Base-by-base conservation (phyloP, 2,113 vertebrate species). In the Lontra canadensis region DNA sequence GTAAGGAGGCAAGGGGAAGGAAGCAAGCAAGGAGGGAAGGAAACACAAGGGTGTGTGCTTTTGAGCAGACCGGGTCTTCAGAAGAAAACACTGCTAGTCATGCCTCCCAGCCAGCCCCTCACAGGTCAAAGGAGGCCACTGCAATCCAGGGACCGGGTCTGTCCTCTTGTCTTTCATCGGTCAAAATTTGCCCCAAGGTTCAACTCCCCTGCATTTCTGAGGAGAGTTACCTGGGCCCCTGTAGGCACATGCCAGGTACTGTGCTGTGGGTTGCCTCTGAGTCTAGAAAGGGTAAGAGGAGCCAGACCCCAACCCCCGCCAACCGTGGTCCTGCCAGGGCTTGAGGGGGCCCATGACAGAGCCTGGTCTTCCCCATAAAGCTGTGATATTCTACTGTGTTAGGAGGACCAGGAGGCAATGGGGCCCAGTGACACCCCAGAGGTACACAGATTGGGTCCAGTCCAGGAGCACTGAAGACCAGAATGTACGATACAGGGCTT, bases 71-170 rank as follows among this genome's bases (percentile, higher is more conserved):
- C 52, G 2, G 25, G 34, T 21, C 78, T 90, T 69, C 21, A 34
- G 91, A 71, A 78, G 73, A 13, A 79, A 69, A 42, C 44, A 63
- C 2, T 17, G 47, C 20, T 67, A 39, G 0, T 49, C 73, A n/a
- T 1, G 7, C 63, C 36, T 29, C 0, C 29, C 26, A 3, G 76
- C 14, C 44, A 17, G 61, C 20, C 34, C 20, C 36, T 61, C 55
- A 14, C 11, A 44, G 20, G 18, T 42, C 88, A 86, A 1, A 44
- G 31, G 49, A 73, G 67, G 26, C 65, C 12, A 0, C 7, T 52
- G 4, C 10, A 1, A 11, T 23, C 90, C 79, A 9, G 1, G 4
- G 4, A 34, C 14, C 4, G 14, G n/a, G 5, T 2, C 20, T 10
- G 39, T n/a, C 85, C 44, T 65, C 42, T 39, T 20, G 4, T 31